phyloP scores from a whole-genome alignment of 2,888 invertebrate genomes.

The Agonopterix arenella region DNA sequence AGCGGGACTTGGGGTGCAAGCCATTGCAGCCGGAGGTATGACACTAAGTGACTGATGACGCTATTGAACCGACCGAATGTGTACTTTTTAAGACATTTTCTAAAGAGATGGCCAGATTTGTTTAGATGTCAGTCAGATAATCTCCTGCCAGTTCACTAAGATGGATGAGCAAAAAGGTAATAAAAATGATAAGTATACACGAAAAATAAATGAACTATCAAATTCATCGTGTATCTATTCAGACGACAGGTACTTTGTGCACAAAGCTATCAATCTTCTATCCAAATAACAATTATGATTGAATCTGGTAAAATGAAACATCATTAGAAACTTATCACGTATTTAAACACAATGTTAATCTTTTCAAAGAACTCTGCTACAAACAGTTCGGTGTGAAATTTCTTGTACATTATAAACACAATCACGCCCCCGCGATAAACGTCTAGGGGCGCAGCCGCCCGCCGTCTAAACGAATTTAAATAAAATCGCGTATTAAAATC shows the following conservation, averaged over 20 bases:
- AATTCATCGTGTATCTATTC: too few species aligned
- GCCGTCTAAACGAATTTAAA: conserved; percentile 72
- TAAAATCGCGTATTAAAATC: conserved; percentile 75
- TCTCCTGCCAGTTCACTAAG: conserved; percentile 23
- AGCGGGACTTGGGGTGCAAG: conserved; percentile 13
- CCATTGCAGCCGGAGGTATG: conserved; percentile 36
- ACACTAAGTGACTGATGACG: conserved; percentile 69
- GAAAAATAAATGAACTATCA: too few species aligned
- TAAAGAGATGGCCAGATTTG: neutral
- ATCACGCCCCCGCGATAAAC: conserved; percentile 69
- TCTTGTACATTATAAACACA: conserved; percentile 60
- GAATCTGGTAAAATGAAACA: conserved; percentile 2
- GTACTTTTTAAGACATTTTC: neutral
- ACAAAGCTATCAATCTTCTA: too few species aligned
- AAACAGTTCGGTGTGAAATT: conserved; percentile 24
- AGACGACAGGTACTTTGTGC: too few species aligned
- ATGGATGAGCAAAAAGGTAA: conserved; percentile 27
- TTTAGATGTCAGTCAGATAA: conserved; percentile 17
- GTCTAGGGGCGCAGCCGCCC: conserved; percentile 64
- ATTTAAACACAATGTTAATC: conserved; percentile 12
- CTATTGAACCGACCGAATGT: neutral
- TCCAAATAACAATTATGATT: conserved; percentile 17
- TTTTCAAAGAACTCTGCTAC: neutral
- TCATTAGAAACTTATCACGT: conserved; percentile 13
- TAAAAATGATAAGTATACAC: neutral